Percentiles rank a stretch among this genome's conserved stretches.
Evolutionary conservation across 2,888 invertebrate genomes (phyloP).

Genomic region (Caenorhabditis sp.): DNA sequence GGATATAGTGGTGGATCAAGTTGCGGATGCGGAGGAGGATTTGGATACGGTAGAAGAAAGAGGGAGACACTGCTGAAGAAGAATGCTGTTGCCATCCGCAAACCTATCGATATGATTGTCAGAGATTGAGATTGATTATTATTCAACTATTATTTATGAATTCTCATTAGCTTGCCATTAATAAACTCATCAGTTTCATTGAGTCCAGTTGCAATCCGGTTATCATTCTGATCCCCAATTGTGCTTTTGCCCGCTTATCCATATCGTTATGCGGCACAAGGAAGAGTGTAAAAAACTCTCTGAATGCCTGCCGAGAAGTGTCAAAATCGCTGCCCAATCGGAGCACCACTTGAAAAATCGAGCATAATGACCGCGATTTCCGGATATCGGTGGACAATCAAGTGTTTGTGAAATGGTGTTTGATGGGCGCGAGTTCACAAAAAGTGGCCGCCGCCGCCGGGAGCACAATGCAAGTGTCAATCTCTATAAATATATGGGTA

Average conservation of each 20-base stretch:
- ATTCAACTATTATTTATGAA: not conserved
- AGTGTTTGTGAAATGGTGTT: slow-evolving; percentile 56
- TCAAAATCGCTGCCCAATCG: slow-evolving; percentile 35
- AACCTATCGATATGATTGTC: slow-evolving; percentile 54
- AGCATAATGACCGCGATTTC: slow-evolving; percentile 55
- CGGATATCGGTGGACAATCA: slow-evolving; percentile 55
- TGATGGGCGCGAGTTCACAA: slow-evolving; percentile 52
- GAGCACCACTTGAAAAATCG: slow-evolving; percentile 52
- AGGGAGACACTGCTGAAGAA: slow-evolving; percentile 57
- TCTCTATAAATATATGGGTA: slow-evolving; percentile 64
- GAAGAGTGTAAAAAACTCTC: slow-evolving; percentile 21
- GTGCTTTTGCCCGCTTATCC: not conserved
- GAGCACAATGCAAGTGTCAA: slow-evolving; percentile 62
- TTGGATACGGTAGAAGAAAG: slow-evolving; percentile 62
- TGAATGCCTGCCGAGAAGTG: slow-evolving; percentile 44
- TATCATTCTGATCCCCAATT: slow-evolving; percentile 7
- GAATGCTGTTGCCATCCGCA: slow-evolving; percentile 51
- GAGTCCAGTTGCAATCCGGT: not conserved
- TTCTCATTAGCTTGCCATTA: not conserved
- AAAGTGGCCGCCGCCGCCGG: slow-evolving; percentile 40
- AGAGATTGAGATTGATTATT: slow-evolving; percentile 11
- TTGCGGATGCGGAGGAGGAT: slow-evolving; percentile 44
- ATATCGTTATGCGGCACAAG: not conserved
- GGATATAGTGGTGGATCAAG: slow-evolving; percentile 23
- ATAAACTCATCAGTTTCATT: too few species aligned